phyloP scores from a whole-genome alignment of 1,140 invertebrate species.

The Bombus breviceps region DNA sequence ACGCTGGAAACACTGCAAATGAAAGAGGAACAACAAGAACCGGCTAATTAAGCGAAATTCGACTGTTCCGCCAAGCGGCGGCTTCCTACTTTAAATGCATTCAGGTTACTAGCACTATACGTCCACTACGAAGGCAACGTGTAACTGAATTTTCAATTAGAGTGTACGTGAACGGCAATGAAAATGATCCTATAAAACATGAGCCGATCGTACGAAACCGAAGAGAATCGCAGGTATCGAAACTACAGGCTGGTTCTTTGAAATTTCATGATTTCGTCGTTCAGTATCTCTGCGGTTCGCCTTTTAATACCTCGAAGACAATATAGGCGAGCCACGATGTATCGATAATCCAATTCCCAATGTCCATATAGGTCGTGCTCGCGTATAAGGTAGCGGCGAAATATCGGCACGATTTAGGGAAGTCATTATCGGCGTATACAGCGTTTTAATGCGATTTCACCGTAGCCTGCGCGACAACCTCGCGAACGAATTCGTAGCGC shows the following conservation, averaged over 20 bases:
- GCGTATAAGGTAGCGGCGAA: background rate
- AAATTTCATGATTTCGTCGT: background rate
- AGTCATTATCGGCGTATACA: background rate
- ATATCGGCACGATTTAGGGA: slow-evolving; percentile 21
- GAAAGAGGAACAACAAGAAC: background rate
- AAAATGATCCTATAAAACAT: background rate
- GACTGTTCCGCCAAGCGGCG: background rate
- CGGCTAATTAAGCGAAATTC: slow-evolving; percentile 10
- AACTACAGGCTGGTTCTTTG: background rate
- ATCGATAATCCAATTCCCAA: background rate
- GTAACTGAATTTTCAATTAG: slow-evolving; percentile 37
- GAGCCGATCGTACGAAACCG: background rate
- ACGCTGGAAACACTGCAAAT: background rate
- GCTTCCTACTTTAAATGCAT: slow-evolving; percentile 11
- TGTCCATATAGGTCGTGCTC: no score
- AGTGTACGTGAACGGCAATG: slow-evolving; percentile 11
- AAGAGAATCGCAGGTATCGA: no score
- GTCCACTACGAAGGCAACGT: slow-evolving; percentile 1
- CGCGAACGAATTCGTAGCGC: background rate
- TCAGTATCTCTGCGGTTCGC: background rate
- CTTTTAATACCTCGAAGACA: background rate
- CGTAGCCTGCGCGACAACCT: background rate
- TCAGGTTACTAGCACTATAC: background rate
- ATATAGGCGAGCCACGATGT: background rate
- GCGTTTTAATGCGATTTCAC: slow-evolving; percentile 36